Evolutionary conservation across 2,113 vertebrate species (phyloP).

Genomic region (Uria aalge): DNA sequence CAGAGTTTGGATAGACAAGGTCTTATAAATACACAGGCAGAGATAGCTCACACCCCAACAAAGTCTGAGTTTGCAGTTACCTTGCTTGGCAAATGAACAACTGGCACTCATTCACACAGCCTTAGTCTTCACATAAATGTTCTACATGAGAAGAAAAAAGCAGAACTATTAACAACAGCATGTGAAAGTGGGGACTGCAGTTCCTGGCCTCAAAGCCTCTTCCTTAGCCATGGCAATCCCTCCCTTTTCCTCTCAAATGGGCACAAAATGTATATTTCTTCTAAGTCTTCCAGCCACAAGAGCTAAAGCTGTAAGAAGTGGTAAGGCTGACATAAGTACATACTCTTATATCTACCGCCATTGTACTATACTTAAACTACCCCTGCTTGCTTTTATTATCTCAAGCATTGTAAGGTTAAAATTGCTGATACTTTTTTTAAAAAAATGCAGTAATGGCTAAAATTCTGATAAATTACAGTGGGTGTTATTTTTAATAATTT

Average conservation of each 20-base stretch:
- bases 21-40: background rate
- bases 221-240: background rate
- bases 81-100: background rate
- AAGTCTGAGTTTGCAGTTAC: background rate
- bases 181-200: background rate
- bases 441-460: constrained; percentile 29
- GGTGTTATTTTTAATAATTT: constrained; percentile 74
- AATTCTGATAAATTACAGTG: constrained; percentile 63
- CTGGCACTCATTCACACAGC: background rate
- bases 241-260: background rate
- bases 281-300: background rate
- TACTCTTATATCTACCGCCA: background rate
- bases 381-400: constrained; percentile 20
- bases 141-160: background rate
- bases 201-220: background rate
- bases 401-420: constrained; percentile 30
- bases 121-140: background rate
- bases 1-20: background rate
- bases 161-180: background rate
- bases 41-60: fast-evolving
- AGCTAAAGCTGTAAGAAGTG: background rate
- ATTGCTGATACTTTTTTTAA: background rate
- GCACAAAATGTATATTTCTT: background rate
- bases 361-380: constrained; percentile 15
- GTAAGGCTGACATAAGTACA: background rate